Percentiles rank a stretch among this genome's conserved stretches.
These are phyloP conservation scores for Mesembrinibis cayennensis DNA, from an alignment of 2,113 vertebrate species.

Conservation along the genomic window DNA sequence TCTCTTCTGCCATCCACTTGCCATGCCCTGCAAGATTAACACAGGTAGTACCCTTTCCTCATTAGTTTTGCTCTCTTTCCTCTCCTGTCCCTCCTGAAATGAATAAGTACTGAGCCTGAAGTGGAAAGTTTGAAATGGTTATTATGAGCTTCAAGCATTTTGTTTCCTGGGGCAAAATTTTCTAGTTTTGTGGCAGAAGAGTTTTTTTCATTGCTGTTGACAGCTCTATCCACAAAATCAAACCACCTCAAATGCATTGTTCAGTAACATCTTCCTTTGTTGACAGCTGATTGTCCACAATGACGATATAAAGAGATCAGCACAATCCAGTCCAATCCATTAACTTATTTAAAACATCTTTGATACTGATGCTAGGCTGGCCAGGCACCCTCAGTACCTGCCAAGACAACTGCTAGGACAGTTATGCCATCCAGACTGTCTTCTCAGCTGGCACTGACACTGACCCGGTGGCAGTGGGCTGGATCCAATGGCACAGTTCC, in stretches of 20 bases:
- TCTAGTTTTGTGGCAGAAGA: background rate
- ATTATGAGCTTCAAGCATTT: background rate
- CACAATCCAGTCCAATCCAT: background rate
- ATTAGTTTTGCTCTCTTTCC: background rate
- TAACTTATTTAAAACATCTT: background rate
- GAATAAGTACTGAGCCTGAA: background rate
- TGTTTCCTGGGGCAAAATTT: constrained; percentile 17
- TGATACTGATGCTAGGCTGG: background rate
- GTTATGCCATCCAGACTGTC: background rate
- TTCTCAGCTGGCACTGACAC: background rate
- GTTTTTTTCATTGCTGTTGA: background rate
- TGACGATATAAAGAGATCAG: background rate
- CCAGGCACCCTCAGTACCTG: background rate
- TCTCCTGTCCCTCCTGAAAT: background rate
- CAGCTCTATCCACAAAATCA: background rate
- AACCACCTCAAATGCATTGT: background rate
- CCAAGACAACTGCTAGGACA: background rate
- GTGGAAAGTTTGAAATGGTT: background rate
- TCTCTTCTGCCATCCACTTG: background rate
- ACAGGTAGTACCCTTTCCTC: background rate
- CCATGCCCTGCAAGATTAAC: background rate
- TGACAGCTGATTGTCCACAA: background rate
- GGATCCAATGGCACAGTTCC: background rate
- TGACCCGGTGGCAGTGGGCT: accelerated
- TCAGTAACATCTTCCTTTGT: background rate